These are phyloP conservation scores for Drosophila testacea DNA, from an alignment of 2,888 invertebrate genomes.

Conservation along the genomic window DNA sequence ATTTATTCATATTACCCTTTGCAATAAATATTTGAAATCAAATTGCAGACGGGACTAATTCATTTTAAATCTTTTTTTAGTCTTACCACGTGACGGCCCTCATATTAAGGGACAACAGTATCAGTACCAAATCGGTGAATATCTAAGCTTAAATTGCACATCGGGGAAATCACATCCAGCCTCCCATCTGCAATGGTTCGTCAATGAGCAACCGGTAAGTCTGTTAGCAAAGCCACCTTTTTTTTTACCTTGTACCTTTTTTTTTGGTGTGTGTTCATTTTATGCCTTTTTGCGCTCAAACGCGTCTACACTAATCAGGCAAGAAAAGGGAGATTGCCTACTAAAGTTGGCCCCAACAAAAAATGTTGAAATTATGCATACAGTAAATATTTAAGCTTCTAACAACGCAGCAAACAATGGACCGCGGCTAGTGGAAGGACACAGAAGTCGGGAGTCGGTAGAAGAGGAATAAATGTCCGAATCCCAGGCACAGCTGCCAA, in stretches of 20 bases:
- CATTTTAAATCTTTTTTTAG: slow-evolving; percentile 80
- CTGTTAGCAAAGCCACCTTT: slow-evolving; percentile 20
- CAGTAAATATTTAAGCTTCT: slow-evolving; percentile 75
- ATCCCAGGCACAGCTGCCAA: slow-evolving; percentile 54
- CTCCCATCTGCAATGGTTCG: slow-evolving; percentile 91
- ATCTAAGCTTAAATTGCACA: slow-evolving; percentile 91
- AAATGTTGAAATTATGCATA: slow-evolving; percentile 73
- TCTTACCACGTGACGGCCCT: slow-evolving; percentile 90
- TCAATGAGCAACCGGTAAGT: slow-evolving; percentile 91
- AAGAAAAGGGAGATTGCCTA: not conserved
- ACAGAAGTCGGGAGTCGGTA: not conserved
- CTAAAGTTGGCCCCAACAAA: slow-evolving; percentile 38
- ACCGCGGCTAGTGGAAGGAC: slow-evolving; percentile 13
- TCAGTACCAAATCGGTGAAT: slow-evolving; percentile 91
- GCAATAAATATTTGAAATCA: not conserved
- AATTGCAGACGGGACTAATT: not conserved
- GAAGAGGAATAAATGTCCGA: slow-evolving; percentile 18
- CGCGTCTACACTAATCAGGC: slow-evolving; percentile 41
- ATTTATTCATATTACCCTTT: not conserved
- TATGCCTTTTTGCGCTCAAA: slow-evolving; percentile 35
- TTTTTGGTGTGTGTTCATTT: slow-evolving; percentile 21
- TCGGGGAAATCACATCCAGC: slow-evolving; percentile 92
- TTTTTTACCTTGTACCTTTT: slow-evolving; percentile 1
- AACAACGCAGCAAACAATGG: slow-evolving; percentile 67
- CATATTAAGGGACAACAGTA: slow-evolving; percentile 90